A percentile compares a stretch with the other conserved stretches of the same genome.
These are phyloP conservation scores for Acleris holmiana DNA, from an alignment of 2,888 invertebrate genomes.

Conservation along the genomic window DNA sequence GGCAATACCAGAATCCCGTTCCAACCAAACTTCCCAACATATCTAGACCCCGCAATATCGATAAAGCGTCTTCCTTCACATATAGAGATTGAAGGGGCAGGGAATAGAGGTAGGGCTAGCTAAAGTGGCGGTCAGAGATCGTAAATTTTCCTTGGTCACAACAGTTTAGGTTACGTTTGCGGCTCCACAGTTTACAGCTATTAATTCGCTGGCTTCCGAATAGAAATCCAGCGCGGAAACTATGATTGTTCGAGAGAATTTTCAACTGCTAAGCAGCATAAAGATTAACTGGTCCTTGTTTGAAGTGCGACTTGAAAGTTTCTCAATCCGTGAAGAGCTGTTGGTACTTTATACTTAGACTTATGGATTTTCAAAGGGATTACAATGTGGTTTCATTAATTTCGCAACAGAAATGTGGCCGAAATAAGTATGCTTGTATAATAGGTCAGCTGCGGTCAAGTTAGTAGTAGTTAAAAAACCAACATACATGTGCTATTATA, in stretches of 20 bases:
- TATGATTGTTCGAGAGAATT: background rate
- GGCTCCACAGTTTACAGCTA: constrained; percentile 32
- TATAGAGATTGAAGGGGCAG: constrained; percentile 22
- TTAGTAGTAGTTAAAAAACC: no score
- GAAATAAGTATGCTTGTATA: no score
- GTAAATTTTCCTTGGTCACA: constrained; percentile 36
- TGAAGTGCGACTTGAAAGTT: background rate
- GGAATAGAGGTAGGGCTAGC: constrained; percentile 8
- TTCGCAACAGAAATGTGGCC: background rate
- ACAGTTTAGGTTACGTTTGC: constrained; percentile 33
- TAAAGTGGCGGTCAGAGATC: constrained; percentile 22
- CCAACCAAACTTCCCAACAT: constrained; percentile 23
- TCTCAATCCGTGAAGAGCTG: background rate
- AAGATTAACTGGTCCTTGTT: no score
- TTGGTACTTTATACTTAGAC: background rate
- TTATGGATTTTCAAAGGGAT: background rate
- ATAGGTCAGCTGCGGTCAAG: no score
- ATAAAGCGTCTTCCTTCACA: constrained; percentile 23
- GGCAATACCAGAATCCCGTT: constrained; percentile 32
- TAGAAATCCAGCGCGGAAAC: constrained; percentile 2
- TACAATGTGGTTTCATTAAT: background rate
- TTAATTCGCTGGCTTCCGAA: constrained; percentile 25
- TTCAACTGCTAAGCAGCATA: background rate
- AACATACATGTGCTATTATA: no score
- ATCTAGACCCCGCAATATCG: constrained; percentile 2